Evolutionary conservation across 2,888 invertebrate species (phyloP).

Genomic region (Scaptomyza flava): DNA sequence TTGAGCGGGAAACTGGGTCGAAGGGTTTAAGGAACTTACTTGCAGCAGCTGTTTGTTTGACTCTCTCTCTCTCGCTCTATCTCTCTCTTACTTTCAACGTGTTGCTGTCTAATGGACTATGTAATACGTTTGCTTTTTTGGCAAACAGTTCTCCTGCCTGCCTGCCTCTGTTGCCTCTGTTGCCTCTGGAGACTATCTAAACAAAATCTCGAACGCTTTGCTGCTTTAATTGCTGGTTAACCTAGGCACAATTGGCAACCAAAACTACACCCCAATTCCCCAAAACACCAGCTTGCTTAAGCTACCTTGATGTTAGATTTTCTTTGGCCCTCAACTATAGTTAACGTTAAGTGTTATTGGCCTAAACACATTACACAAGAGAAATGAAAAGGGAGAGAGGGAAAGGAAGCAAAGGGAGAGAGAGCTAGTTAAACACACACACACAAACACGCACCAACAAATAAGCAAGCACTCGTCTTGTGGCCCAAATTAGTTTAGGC

Average conservation of each 20-base stretch:
- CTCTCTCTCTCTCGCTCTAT: neutral
- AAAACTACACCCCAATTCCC: neutral
- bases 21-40: neutral
- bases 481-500: constrained; percentile 75
- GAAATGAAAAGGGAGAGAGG: neutral
- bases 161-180: neutral
- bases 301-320: neutral
- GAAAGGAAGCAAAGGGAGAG: neutral
- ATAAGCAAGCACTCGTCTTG: constrained; percentile 72
- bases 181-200: constrained; percentile 21
- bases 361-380: constrained; percentile 52
- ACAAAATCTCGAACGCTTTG: constrained; percentile 32
- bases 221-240: constrained; percentile 60
- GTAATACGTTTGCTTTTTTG: constrained; percentile 62
- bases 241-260: constrained; percentile 17
- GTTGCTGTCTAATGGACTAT: constrained; percentile 70
- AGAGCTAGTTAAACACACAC: neutral
- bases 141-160: constrained; percentile 4
- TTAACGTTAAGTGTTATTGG: constrained; percentile 69
- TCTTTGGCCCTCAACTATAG: constrained; percentile 44
- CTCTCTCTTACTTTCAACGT: constrained; percentile 13
- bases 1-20: neutral
- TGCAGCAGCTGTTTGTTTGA: constrained; percentile 35
- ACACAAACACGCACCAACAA: constrained; percentile 39
- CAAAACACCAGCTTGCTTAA: neutral